phyloP scores from a whole-genome alignment of 2,888 invertebrate species.

The Brenthis hecate region DNA sequence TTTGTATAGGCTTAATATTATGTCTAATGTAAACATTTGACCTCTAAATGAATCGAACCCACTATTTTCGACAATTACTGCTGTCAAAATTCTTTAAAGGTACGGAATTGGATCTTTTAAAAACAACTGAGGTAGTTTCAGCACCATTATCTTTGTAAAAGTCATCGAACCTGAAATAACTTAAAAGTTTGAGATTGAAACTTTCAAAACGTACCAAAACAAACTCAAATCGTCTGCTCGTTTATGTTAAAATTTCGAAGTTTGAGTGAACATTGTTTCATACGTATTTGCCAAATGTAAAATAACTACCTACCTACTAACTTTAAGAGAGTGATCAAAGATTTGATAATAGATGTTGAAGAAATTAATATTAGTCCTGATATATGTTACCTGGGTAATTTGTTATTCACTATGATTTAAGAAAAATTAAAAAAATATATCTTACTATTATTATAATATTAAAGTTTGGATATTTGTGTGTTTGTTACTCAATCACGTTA shows the following conservation, averaged over 20 bases:
- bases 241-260: constrained; percentile 32
- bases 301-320: background rate
- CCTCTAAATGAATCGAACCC: no score
- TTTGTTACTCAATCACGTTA: no score
- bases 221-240: constrained; percentile 30
- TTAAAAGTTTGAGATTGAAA: constrained; percentile 6
- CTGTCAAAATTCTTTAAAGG: no score
- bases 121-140: no score
- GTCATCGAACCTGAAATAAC: constrained; percentile 5
- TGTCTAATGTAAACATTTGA: no score
- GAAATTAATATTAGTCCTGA: background rate
- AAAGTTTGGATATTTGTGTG: no score
- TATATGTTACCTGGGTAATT: no score
- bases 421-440: no score
- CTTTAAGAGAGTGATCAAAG: constrained; percentile 2
- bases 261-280: constrained; percentile 23
- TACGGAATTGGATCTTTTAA: background rate
- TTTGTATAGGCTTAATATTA: no score
- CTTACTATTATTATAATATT: no score
- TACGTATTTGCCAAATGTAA: constrained; percentile 2
- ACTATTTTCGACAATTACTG: no score
- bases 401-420: no score
- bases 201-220: constrained; percentile 21
- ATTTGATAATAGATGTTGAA: background rate
- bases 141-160: background rate